Evolutionary conservation across 1,140 invertebrate genomes (phyloP).

Genomic region (Latrodectus geometricus): DNA sequence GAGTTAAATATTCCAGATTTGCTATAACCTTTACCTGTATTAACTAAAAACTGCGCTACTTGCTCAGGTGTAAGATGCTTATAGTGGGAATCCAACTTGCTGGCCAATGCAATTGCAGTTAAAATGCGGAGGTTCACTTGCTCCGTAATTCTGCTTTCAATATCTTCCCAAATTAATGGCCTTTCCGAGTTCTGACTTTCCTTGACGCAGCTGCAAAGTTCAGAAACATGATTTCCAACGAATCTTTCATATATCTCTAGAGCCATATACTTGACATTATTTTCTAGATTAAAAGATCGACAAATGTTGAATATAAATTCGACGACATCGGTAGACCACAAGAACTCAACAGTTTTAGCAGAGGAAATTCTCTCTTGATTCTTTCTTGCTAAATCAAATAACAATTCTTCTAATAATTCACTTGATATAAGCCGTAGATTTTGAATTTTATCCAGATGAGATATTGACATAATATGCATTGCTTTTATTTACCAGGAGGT

Average conservation of each 20-base stretch:
- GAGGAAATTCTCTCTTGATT: constrained; percentile 31
- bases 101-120: constrained; percentile 25
- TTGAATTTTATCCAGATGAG: not conserved
- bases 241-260: constrained; percentile 38
- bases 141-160: constrained; percentile 29
- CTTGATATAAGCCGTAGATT: not conserved
- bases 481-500: not conserved
- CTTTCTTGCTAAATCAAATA: constrained; percentile 23
- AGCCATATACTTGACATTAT: constrained; percentile 17
- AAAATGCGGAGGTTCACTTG: constrained; percentile 17
- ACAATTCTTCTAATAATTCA: constrained; percentile 32
- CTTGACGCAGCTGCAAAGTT: constrained; percentile 10
- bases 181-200: constrained; percentile 13
- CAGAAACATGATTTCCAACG: constrained; percentile 29
- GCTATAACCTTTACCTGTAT: not conserved
- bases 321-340: constrained; percentile 4
- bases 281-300: constrained; percentile 12
- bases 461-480: constrained; percentile 28
- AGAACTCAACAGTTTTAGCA: constrained; percentile 7
- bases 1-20: constrained; percentile 67
- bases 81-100: constrained; percentile 42
- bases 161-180: constrained; percentile 28
- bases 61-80: constrained; percentile 7
- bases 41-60: constrained; percentile 15
- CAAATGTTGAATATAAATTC: constrained; percentile 35